A percentile compares a stretch with the other conserved stretches of the same genome.
These are phyloP conservation scores for Myotis daubentonii DNA, from an alignment of 2,797 vertebrate species.

Conservation along the genomic window DNA sequence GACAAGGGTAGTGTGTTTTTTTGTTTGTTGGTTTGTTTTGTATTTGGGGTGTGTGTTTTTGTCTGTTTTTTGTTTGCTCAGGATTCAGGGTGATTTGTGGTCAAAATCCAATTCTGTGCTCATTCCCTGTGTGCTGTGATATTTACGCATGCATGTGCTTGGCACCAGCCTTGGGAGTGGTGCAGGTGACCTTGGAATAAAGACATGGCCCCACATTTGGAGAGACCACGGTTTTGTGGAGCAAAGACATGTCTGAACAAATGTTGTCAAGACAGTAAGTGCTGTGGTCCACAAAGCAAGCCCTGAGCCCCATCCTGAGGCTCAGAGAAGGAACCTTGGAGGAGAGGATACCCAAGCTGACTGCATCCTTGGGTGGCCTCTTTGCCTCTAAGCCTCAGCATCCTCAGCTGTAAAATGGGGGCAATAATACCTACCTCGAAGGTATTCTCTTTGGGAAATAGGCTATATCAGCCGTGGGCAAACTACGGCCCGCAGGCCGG, in stretches of 20 bases:
- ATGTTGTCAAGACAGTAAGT: not conserved
- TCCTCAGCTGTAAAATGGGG: not conserved
- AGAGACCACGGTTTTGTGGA: not conserved
- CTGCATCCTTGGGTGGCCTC: not conserved
- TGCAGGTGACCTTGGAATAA: not conserved
- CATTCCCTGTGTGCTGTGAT: not conserved
- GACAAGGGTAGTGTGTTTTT: not conserved
- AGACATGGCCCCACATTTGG: not conserved
- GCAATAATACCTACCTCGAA: fast-evolving
- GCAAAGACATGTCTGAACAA: not conserved
- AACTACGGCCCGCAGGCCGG: too few species aligned
- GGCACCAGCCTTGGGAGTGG: not conserved
- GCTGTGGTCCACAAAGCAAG: not conserved
- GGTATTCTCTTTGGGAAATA: not conserved
- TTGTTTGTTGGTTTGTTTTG: not conserved
- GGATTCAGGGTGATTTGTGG: not conserved
- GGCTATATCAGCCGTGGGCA: not conserved
- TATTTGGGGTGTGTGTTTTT: not conserved
- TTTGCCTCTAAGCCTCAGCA: not conserved
- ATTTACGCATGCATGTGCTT: not conserved
- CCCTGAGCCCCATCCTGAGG: fast-evolving
- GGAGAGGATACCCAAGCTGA: not conserved
- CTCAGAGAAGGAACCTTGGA: not conserved
- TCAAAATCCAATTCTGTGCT: not conserved
- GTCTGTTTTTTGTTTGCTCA: not conserved